phyloP scores from a whole-genome alignment of 2,888 invertebrate genomes.

The Rhingia campestris region DNA sequence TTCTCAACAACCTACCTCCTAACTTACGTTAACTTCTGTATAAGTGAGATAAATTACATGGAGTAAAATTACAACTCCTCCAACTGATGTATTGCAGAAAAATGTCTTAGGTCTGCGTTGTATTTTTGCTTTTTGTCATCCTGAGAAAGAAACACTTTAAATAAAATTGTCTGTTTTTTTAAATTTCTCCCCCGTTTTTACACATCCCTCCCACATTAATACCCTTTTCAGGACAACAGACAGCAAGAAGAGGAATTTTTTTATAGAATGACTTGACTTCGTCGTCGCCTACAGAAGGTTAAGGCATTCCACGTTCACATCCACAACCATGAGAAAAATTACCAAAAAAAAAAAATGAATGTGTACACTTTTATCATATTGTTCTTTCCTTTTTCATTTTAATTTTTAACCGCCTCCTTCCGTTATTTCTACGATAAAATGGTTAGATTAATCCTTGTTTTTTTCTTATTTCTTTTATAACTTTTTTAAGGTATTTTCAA shows the following conservation, averaged over 20 bases:
- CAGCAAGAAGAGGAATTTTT: conserved; percentile 54
- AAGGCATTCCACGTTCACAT: conserved; percentile 49
- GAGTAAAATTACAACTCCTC: conserved; percentile 20
- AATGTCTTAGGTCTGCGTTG: background rate
- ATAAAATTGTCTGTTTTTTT: conserved; percentile 42
- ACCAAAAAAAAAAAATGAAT: conserved; percentile 45
- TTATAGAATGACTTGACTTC: conserved; percentile 62
- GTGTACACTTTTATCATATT: conserved; percentile 66
- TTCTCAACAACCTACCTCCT: conserved; percentile 24
- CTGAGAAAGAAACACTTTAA: background rate
- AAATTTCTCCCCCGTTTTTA: background rate
- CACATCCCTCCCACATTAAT: too few relatives aligned
- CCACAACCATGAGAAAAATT: conserved; percentile 39
- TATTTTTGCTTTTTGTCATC: background rate
- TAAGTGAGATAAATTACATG: conserved; percentile 41
- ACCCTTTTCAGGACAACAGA: background rate
- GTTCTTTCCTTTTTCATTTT: conserved; percentile 60
- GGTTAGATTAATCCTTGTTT: conserved; percentile 67
- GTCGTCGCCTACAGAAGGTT: conserved; percentile 64
- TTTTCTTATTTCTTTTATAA: conserved; percentile 49
- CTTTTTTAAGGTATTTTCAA: conserved; percentile 22
- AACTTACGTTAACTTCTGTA: background rate
- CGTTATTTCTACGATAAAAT: conserved; percentile 60
- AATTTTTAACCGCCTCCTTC: conserved; percentile 69
- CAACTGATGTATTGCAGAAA: conserved; percentile 7